These are phyloP conservation scores for Drosophila anceps DNA, from an alignment of 2,888 invertebrate species.

Conservation along the genomic window DNA sequence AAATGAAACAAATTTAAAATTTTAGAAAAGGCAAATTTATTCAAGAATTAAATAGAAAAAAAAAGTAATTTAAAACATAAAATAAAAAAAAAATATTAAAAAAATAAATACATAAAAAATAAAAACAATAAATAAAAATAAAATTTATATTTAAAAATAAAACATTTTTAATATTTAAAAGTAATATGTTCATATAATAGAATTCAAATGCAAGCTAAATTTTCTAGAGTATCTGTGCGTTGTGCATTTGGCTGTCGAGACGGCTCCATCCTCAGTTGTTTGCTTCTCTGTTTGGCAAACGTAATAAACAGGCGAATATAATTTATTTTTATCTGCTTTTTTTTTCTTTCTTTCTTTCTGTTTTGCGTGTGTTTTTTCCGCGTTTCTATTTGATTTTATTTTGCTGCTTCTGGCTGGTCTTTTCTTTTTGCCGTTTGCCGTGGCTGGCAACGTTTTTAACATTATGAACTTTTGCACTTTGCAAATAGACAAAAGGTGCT, in stretches of 20 bases:
- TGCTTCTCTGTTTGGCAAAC: slow-evolving; percentile 17
- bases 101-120: too few species aligned
- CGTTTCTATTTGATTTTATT: slow-evolving; percentile 1
- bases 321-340: slow-evolving; percentile 62
- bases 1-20: too few species aligned
- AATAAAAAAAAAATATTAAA: too few species aligned
- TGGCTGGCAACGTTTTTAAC: slow-evolving; percentile 51
- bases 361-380: slow-evolving; percentile 13
- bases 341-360: too few species aligned
- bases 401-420: neutral
- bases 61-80: too few species aligned
- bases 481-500: slow-evolving; percentile 63
- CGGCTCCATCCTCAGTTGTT: neutral
- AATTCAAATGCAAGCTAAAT: too few species aligned
- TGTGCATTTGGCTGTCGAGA: neutral
- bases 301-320: slow-evolving; percentile 58
- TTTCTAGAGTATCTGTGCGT: slow-evolving; percentile 9
- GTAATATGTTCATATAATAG: too few species aligned
- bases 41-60: too few species aligned
- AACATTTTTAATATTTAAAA: too few species aligned
- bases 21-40: too few species aligned
- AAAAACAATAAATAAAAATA: too few species aligned
- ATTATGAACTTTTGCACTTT: slow-evolving; percentile 75
- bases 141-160: too few species aligned
- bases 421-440: slow-evolving; percentile 49